phyloP scores from a whole-genome alignment of 1,140 invertebrate species.

The Sitodiplosis mosellana region DNA sequence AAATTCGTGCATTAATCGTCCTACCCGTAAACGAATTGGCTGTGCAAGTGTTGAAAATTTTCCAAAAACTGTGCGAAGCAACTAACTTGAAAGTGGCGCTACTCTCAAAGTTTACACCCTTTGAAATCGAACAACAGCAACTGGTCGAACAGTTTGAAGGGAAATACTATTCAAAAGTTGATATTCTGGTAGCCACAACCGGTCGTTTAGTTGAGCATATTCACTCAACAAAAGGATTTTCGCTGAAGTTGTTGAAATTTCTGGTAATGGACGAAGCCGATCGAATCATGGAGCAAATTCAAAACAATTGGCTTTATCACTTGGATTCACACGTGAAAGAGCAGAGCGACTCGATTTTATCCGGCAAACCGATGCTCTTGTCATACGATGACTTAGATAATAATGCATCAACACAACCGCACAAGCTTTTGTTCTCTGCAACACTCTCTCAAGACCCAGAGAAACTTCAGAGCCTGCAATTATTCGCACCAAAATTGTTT shows the following conservation, averaged over 20 bases:
- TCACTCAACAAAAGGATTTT: slow-evolving; percentile 70
- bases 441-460: slow-evolving; percentile 92
- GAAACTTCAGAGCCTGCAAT: slow-evolving; percentile 64
- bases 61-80: slow-evolving; percentile 48
- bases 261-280: slow-evolving; percentile 94
- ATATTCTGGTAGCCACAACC: slow-evolving; percentile 87
- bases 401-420: slow-evolving; percentile 30
- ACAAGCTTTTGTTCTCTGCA: slow-evolving; percentile 90
- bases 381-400: slow-evolving; percentile 16
- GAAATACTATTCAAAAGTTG: slow-evolving; percentile 36
- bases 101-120: slow-evolving; percentile 48
- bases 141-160: slow-evolving; percentile 46
- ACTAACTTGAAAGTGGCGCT: slow-evolving; percentile 56
- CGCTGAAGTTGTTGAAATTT: slow-evolving; percentile 58
- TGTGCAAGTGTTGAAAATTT: slow-evolving; percentile 69
- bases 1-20: slow-evolving; percentile 69
- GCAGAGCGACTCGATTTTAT: slow-evolving; percentile 15
- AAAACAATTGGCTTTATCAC: slow-evolving; percentile 75
- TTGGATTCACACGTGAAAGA: slow-evolving; percentile 36
- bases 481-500: slow-evolving; percentile 86
- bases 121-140: slow-evolving; percentile 55
- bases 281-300: slow-evolving; percentile 73
- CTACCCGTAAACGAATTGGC: slow-evolving; percentile 86
- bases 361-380: slow-evolving; percentile 13
- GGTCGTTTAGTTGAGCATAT: slow-evolving; percentile 87